phyloP scores from a whole-genome alignment of 2,113 vertebrate species.

The Etia nguti region DNA sequence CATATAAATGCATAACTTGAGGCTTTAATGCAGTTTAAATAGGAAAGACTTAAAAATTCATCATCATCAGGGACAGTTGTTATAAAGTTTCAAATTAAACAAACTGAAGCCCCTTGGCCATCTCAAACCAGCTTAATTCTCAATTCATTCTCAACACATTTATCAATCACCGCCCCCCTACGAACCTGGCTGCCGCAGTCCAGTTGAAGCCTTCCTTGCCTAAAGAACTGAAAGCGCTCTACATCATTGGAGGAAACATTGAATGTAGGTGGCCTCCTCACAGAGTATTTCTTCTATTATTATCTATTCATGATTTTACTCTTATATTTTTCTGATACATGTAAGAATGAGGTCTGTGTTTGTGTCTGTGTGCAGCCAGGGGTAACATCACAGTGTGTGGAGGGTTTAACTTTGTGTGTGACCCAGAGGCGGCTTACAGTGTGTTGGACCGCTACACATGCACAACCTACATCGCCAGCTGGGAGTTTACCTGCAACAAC shows the following conservation, averaged over 20 bases:
- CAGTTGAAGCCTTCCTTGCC: neutral
- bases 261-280: neutral
- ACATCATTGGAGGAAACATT: neutral
- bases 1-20: neutral
- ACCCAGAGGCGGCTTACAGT: constrained; percentile 73
- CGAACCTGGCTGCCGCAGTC: neutral
- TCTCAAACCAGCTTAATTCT: neutral
- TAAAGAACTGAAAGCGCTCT: neutral
- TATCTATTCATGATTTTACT: fast-evolving
- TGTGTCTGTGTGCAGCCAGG: constrained; percentile 44
- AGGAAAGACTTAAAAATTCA: neutral
- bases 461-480: constrained; percentile 71
- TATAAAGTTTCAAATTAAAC: neutral
- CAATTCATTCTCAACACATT: neutral
- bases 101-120: neutral
- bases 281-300: neutral
- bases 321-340: neutral
- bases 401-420: constrained; percentile 75
- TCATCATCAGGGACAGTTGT: neutral
- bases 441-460: constrained; percentile 71
- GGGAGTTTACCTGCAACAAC: constrained; percentile 71
- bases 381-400: constrained; percentile 69
- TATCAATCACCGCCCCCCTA: neutral
- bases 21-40: neutral
- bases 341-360: fast-evolving